These are phyloP conservation scores for Hofmannophila pseudospretella DNA, from an alignment of 2,888 invertebrate genomes.

Conservation along the genomic window DNA sequence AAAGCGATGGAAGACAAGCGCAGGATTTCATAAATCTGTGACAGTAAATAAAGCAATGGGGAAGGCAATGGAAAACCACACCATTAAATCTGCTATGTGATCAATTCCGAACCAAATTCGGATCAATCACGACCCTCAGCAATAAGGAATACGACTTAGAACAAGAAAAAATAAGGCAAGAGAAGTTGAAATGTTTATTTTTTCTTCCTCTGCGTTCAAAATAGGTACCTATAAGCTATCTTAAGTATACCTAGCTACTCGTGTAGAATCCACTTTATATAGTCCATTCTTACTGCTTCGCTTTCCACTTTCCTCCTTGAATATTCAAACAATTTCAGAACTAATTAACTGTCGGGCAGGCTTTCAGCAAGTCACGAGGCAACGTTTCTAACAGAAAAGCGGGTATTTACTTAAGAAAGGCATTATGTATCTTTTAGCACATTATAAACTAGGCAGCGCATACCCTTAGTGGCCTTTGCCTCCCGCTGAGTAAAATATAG, in stretches of 20 bases:
- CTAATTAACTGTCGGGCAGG: conserved; percentile 10
- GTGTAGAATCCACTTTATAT: no score
- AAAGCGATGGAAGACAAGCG: neutral
- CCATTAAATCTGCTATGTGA: no score
- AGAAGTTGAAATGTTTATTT: no score
- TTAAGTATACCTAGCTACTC: no score
- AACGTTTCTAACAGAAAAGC: conserved; percentile 4
- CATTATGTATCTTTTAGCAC: conserved; percentile 29
- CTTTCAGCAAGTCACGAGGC: conserved; percentile 14
- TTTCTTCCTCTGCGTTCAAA: no score
- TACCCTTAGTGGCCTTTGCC: conserved; percentile 31
- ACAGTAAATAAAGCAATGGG: neutral
- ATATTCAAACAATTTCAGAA: conserved; percentile 10
- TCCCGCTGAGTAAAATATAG: conserved; percentile 16
- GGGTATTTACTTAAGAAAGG: conserved; percentile 32
- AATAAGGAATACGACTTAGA: no score
- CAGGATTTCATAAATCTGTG: neutral
- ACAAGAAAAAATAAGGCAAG: no score
- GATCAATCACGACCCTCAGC: no score
- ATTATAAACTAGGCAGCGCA: conserved; percentile 33
- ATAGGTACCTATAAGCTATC: no score
- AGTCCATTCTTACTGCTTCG: no score
- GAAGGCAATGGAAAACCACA: no score
- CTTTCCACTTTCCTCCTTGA: neutral
- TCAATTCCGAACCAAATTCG: no score